Conservation (phyloP, 2,797 vertebrate species). For the Rhincodon typus region DNA sequence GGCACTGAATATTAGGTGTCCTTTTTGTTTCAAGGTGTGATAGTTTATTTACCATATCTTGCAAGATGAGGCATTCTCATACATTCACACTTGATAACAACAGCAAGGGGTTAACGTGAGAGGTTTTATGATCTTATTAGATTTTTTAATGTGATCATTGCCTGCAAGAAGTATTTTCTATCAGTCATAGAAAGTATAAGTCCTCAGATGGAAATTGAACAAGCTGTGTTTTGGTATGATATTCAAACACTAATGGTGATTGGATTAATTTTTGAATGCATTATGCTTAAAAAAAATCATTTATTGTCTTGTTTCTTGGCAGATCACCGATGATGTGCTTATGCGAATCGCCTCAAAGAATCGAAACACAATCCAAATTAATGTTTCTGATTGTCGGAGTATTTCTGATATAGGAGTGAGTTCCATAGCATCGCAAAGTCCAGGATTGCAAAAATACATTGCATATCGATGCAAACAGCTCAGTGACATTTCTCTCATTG, state of each 20-base stretch:
- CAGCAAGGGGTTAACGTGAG: background rate
- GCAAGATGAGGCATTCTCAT: background rate
- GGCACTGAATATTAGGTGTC: background rate
- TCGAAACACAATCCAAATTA: conserved; percentile 93
- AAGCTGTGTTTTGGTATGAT: background rate
- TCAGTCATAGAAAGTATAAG: background rate
- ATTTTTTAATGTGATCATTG: background rate
- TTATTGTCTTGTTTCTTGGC: conserved; percentile 33
- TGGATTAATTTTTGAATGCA: background rate
- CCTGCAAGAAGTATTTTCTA: background rate
- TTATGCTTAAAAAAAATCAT: background rate
- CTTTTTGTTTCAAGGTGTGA: background rate
- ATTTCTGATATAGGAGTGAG: conserved; percentile 86
- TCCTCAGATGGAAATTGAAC: background rate
- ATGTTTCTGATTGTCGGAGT: conserved; percentile 93
- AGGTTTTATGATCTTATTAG: background rate
- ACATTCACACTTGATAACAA: background rate
- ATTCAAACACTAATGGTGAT: background rate
- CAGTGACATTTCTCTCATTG: conserved; percentile 79
- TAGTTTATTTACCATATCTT: background rate
- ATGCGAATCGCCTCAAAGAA: conserved; percentile 90
- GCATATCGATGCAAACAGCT: conserved; percentile 96
- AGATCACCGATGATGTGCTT: conserved; percentile 91
- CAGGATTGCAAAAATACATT: conserved; percentile 84
- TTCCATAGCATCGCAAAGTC: conserved; percentile 80